A percentile compares a stretch with the other conserved stretches of the same genome.
Conservation (phyloP, 1,140 invertebrate genomes). For the Daktulosphaira vitifoliae region DNA sequence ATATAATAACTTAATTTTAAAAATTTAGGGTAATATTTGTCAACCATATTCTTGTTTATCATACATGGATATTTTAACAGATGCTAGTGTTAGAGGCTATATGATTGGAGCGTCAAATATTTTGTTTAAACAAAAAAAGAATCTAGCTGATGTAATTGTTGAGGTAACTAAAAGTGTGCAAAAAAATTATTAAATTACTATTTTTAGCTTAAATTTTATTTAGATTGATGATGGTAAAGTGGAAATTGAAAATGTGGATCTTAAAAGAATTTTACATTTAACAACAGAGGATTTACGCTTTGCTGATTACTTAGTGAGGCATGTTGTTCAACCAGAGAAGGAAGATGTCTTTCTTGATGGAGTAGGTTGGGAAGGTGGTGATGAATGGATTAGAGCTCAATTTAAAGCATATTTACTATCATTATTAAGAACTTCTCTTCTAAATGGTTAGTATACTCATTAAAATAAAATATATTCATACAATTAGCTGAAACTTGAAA, state of each 20-base stretch:
- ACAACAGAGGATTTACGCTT: constrained; percentile 94
- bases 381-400: constrained; percentile 92
- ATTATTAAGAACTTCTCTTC: constrained; percentile 69
- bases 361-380: constrained; percentile 81
- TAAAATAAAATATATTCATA: no score
- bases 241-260: constrained; percentile 75
- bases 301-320: constrained; percentile 83
- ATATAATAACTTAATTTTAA: constrained; percentile 19
- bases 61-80: constrained; percentile 84
- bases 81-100: constrained; percentile 82
- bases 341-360: constrained; percentile 63
- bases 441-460: constrained; percentile 41
- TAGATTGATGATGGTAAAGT: constrained; percentile 68
- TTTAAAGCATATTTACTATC: constrained; percentile 87
- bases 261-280: constrained; percentile 72
- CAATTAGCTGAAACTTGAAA: no score
- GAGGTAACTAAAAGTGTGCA: constrained; percentile 59
- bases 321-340: constrained; percentile 62
- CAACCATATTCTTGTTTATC: constrained; percentile 93
- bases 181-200: neutral
- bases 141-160: constrained; percentile 84
- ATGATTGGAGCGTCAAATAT: constrained; percentile 95
- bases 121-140: constrained; percentile 89
- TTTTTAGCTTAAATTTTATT: constrained; percentile 10
- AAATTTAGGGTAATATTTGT: constrained; percentile 73